A percentile compares a stretch with the other conserved stretches of the same genome.
Evolutionary conservation across 1,140 invertebrate species (phyloP).

Genomic region (Drosophila willistoni): DNA sequence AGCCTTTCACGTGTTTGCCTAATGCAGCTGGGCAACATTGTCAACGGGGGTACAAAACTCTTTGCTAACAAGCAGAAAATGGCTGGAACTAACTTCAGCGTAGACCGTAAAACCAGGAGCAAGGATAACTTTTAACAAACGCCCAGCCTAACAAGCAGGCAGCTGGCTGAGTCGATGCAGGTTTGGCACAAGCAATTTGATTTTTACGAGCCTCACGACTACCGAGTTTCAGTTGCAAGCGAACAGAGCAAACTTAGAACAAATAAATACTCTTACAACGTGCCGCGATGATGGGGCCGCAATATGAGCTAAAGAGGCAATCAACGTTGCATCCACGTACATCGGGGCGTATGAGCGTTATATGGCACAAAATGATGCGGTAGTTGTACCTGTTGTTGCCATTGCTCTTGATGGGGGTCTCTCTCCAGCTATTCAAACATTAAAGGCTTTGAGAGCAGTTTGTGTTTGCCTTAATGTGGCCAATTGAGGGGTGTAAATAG

Average conservation of each 20-base stretch:
- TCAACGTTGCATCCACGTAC: constrained; percentile 24
- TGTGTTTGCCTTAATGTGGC: background rate
- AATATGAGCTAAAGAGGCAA: constrained; percentile 20
- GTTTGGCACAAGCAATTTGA: constrained; percentile 19
- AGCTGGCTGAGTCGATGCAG: background rate
- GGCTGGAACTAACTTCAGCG: constrained; percentile 6
- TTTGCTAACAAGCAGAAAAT: constrained; percentile 22
- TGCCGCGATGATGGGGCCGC: constrained; percentile 12
- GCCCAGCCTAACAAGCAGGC: constrained; percentile 8
- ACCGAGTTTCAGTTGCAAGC: constrained; percentile 19
- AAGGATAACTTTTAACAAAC: constrained; percentile 21
- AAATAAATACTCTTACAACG: constrained; percentile 21
- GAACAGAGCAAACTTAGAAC: constrained; percentile 12
- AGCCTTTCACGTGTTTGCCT: constrained; percentile 6
- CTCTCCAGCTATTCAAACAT: constrained; percentile 9
- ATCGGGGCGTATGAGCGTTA: constrained; percentile 5
- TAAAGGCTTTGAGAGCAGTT: constrained; percentile 1
- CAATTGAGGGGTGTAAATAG: constrained; percentile 6
- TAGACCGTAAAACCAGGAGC: constrained; percentile 7
- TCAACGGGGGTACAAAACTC: constrained; percentile 16
- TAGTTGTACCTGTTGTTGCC: constrained; percentile 6
- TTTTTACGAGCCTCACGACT: constrained; percentile 17
- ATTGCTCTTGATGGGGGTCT: constrained; percentile 4
- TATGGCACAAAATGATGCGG: constrained; percentile 1
- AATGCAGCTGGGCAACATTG: constrained; percentile 18